These are phyloP conservation scores for Cephus rjabovi DNA, from an alignment of 2,888 invertebrate genomes.

Conservation along the genomic window DNA sequence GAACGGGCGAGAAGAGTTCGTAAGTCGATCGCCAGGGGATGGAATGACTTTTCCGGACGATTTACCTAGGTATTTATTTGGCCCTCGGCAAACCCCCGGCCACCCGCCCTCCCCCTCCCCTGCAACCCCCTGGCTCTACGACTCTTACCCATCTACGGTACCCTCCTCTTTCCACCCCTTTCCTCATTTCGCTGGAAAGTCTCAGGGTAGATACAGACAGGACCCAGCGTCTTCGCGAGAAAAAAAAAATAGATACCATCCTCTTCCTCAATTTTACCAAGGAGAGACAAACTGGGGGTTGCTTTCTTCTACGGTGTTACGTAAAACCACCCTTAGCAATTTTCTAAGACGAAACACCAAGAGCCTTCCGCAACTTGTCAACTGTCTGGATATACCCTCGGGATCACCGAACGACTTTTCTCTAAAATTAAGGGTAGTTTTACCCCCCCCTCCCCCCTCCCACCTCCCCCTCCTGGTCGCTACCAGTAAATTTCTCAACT, in stretches of 20 bases:
- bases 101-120: too few relatives aligned
- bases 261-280: too few relatives aligned
- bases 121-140: too few relatives aligned
- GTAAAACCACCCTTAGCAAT: too few relatives aligned
- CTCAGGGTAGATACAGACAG: too few relatives aligned
- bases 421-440: slow-evolving; percentile 20
- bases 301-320: too few relatives aligned
- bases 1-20: slow-evolving; percentile 26
- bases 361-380: background rate
- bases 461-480: too few relatives aligned
- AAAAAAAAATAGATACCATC: background rate
- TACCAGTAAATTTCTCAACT: background rate
- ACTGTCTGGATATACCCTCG: background rate
- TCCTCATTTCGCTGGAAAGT: background rate
- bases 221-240: background rate
- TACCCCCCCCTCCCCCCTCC: too few relatives aligned
- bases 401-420: slow-evolving; percentile 16
- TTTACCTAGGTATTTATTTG: slow-evolving; percentile 59
- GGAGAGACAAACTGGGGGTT: too few relatives aligned
- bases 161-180: background rate
- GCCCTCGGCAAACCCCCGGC: slow-evolving; percentile 16
- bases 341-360: too few relatives aligned
- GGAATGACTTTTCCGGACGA: slow-evolving; percentile 60
- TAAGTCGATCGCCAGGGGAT: slow-evolving; percentile 39
- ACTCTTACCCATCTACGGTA: background rate